Evolutionary conservation across 37 sponge, comb jelly and placozoan genomes (phyloP), one percentile per base, ranked within the genome.

Genomic region (Halisarca cf. caerulea): DNA sequence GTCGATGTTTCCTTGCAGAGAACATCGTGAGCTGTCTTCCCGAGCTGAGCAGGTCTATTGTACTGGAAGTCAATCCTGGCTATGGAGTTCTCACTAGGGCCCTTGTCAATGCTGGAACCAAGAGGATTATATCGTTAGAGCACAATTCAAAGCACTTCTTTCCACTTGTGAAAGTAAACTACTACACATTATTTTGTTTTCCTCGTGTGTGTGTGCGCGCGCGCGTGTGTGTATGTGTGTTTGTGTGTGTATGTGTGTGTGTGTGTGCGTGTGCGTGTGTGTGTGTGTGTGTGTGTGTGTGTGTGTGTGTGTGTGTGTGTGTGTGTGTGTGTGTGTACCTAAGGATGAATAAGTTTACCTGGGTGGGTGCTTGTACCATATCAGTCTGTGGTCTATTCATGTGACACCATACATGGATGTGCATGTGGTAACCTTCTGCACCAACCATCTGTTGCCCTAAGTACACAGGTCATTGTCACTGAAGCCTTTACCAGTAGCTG

Each of bases 11-110:
- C 17, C 35, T 18, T 51, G 54, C 54, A 79, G 79, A 79, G 54
- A 53, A 79, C 20, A 44, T 79, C 17, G 81, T 61, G 40, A 55
- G 36, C 0, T 60, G 39, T 30, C 59, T 81, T 5, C 61, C 43
- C 0, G 62, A 32, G 5, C 39, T 81, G 81, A 57, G 55, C 23
- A 58, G 30, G 23, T 35, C 59, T 7, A n/a, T 81, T 59, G 81
- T 81, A n/a, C 23, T 81, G 36, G 81, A 81, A 15, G 40, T 59
- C 21, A 86, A 54, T 25, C 40, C 86, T 35, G 86, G 86, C 2
- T 64, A 61, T 58, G 86, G 86, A 23, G 86, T 86, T 20, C 41
- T 86, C 45, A 86, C 86, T 42, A 34, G 69, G 58, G 86, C 86
- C 25, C 43, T 86, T 53, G 37, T 86, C 7, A 86, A 86, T 3